A percentile compares a stretch with the other conserved stretches of the same genome.
These are phyloP conservation scores for Brachyrhaphis roseni DNA, from an alignment of 2,797 vertebrate species.

Conservation along the genomic window DNA sequence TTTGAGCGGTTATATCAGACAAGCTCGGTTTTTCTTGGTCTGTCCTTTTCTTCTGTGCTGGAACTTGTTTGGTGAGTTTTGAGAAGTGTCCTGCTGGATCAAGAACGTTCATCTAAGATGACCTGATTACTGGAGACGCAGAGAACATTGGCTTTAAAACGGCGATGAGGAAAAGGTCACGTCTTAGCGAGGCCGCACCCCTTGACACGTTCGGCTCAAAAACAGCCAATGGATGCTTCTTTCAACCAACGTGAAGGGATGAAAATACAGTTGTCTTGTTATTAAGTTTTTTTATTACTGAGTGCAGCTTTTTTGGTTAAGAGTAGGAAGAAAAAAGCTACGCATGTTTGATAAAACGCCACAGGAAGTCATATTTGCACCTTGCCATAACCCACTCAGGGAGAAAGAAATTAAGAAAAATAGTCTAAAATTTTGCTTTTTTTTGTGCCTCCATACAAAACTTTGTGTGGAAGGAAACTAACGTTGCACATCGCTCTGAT, in stretches of 20 bases:
- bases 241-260: background rate
- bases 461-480: background rate
- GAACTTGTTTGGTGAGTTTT: constrained; percentile 44
- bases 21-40: background rate
- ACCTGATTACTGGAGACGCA: constrained; percentile 7
- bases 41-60: background rate
- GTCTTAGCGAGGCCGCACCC: background rate
- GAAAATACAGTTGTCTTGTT: no score
- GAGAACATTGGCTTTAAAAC: background rate
- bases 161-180: background rate
- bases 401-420: background rate
- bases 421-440: background rate
- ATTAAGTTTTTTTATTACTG: background rate
- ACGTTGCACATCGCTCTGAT: background rate
- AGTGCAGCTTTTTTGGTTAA: background rate
- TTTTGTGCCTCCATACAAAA: background rate
- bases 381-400: background rate
- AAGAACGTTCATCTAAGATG: constrained; percentile 36
- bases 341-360: background rate
- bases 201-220: background rate
- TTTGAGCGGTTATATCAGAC: background rate
- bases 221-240: constrained; percentile 5
- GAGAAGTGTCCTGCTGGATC: constrained; percentile 16
- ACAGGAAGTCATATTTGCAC: background rate
- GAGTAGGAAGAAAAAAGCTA: no score